These are phyloP conservation scores for Cephalopholis sonnerati DNA, from an alignment of 2,113 vertebrate genomes.

Conservation along the genomic window DNA sequence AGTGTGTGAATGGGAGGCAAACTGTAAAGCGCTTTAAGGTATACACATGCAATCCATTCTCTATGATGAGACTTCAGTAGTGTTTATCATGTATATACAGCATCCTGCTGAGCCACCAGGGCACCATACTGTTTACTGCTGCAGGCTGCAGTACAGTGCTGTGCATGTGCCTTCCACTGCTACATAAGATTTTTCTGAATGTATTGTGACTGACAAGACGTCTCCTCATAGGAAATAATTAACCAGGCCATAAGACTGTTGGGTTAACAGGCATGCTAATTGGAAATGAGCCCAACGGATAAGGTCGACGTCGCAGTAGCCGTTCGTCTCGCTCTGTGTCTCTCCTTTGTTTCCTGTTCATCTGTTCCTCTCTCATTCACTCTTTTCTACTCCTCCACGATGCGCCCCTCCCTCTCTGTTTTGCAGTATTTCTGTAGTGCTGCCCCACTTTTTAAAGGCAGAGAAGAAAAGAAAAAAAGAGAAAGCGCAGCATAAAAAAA, in stretches of 20 bases:
- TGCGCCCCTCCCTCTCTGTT: background rate
- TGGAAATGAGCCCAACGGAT: slow-evolving; percentile 32
- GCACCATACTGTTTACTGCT: background rate
- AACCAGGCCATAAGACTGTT: background rate
- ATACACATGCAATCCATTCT: background rate
- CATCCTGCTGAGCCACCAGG: slow-evolving; percentile 3
- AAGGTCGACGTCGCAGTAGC: background rate
- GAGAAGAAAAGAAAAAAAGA: background rate
- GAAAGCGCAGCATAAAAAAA: slow-evolving; percentile 13
- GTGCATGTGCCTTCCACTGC: background rate
- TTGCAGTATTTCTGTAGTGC: slow-evolving; percentile 20
- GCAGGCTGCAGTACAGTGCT: slow-evolving; percentile 14
- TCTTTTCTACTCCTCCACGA: background rate
- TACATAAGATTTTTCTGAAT: background rate
- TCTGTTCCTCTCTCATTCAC: slow-evolving; percentile 21
- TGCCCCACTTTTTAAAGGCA: slow-evolving; percentile 48
- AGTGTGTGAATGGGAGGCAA: background rate
- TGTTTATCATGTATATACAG: background rate
- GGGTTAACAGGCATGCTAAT: slow-evolving; percentile 43
- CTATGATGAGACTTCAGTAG: background rate
- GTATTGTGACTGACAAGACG: slow-evolving; percentile 5
- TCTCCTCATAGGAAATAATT: slow-evolving; percentile 3
- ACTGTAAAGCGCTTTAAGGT: background rate
- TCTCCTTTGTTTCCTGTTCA: background rate
- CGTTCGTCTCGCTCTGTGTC: background rate